Base-by-base conservation (phyloP, 2,888 invertebrate genomes). In the Caenorhabditis sinica region DNA sequence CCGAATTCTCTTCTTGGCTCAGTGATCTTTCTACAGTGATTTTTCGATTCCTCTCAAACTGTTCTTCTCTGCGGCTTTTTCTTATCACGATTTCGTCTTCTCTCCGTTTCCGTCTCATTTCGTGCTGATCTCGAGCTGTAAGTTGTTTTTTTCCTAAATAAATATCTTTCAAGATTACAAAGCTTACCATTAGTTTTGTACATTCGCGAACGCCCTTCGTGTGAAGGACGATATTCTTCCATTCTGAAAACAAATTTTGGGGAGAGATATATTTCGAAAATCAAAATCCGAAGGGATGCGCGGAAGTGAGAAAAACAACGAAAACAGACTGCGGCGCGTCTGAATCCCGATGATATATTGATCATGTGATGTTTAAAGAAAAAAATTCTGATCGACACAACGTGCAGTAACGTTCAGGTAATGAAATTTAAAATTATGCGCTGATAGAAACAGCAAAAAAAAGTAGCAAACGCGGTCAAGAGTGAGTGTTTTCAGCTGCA, bases 81-180 rank as follows among this genome's bases (percentile, higher is more conserved):
- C 85, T 45, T 6, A 85, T 77, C 58, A 82, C 60, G 2, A 85
- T 66, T 65, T 82, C 74, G 36, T 79, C 79, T 25, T 82, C 85
- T 36, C 85, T 25, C 15, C 82, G 66, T 40, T 82, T 82, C 23
- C 51, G 17, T 0, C 85, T 73, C 49, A 74, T 20, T 6, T 73
- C 79, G 20, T 80, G 56, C 17, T 68, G 66, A 36, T 73, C 69
- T 13, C 61, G 68, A 4, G 61, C 83, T 83, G 36, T n/a, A 56
- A 77, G n/a, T 60, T 15, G 20, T 66, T 60, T 28, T 28, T 28
- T 28, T 49, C 13, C n/a, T 13, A 25, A 28, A 15, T 11, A 53
- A 20, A n/a, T 13, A 49, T n/a, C 6, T 56, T 28, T 15, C 1
- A 15, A 28, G 9, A 28, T 25, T 8, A 20, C 3, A 20, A 5